A percentile compares a stretch with the other conserved stretches of the same genome.
Conservation (phyloP, 1,140 invertebrate genomes). For the Listronotus oregonensis region DNA sequence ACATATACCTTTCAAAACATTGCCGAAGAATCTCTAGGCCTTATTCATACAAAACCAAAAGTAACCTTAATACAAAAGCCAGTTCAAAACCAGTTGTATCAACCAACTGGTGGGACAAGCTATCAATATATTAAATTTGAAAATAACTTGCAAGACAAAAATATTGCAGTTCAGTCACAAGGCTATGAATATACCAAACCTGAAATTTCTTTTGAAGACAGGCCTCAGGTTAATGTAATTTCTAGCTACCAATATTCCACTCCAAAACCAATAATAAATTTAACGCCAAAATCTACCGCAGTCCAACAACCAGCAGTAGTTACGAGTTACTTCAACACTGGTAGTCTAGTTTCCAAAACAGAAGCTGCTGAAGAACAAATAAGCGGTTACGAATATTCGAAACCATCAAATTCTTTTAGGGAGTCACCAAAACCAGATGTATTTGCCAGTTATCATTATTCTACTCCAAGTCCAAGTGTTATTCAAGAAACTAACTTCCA, state of each 20-base stretch:
- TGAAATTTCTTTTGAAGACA: slow-evolving; percentile 54
- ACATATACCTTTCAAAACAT: slow-evolving; percentile 29
- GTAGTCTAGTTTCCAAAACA: slow-evolving; percentile 2
- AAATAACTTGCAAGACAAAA: slow-evolving; percentile 1
- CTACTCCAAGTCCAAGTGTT: neutral
- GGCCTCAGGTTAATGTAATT: slow-evolving; percentile 19
- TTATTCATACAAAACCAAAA: slow-evolving; percentile 2
- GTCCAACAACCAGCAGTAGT: slow-evolving; percentile 12
- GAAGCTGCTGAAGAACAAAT: neutral
- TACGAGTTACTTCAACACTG: slow-evolving; percentile 11
- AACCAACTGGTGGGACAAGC: slow-evolving; percentile 1
- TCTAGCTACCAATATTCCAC: no score
- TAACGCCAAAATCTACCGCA: no score
- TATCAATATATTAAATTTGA: slow-evolving; percentile 14
- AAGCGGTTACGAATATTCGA: slow-evolving; percentile 24
- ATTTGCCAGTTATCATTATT: neutral
- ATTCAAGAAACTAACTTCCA: neutral
- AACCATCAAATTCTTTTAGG: slow-evolving; percentile 22
- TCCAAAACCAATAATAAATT: neutral
- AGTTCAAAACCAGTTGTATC: neutral
- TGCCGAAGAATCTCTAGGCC: slow-evolving; percentile 21
- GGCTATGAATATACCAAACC: slow-evolving; percentile 58
- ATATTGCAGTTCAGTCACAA: neutral
- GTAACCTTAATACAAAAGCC: neutral
- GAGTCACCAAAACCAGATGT: slow-evolving; percentile 22